Base-by-base conservation (phyloP, 2,797 vertebrate species). In the Leuciscus waleckii region DNA sequence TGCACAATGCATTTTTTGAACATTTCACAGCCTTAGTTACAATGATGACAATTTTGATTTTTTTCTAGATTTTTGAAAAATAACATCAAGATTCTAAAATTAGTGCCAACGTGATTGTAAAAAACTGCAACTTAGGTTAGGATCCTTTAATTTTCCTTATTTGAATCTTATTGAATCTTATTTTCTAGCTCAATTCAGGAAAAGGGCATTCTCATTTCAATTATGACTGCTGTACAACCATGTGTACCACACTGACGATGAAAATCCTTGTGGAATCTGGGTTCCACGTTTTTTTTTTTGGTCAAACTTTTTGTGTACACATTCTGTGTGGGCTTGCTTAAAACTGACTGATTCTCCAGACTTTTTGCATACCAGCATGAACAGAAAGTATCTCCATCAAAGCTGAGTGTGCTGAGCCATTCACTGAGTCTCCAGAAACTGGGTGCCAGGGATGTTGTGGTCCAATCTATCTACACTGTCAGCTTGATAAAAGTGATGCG, bases 381-480 rank as follows among this genome's bases (percentile, higher is more conserved):
- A 46, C n/a, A 79, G 26, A 58, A 74, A 77, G 41, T n/a, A 26
- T 19, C 75, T 77, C 16, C 26, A 32, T 70, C 21, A 46, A 46
- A 78, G 46, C 54, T 67, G 39, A 39, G 75, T 39, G 10, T 63
- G 63, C 58, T 80, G 32, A 43, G 29, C 58, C 19, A 29, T 65
- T 43, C 37, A 69, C 16, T 51, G 46, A 73, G 63, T 49, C 13
- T 84, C 14, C 1, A 32, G 54, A 67, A 71, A 73, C 46, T 41
- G 46, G 43, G 26, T 65, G 17, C 61, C 51, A 37, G 70, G 81
- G 13, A 41, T 82, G 75, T 58, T 81, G 21, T 58, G 32, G 51
- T 67, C 77, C 82, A 80, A 58, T 77, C 67, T 73, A 71, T 84
- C 82, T 75, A 74, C 58, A 26, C 63, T 68, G 61, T 84, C 70